Evolutionary conservation across 2,113 vertebrate genomes (phyloP).

Genomic region (Phalacrocorax aristotelis): DNA sequence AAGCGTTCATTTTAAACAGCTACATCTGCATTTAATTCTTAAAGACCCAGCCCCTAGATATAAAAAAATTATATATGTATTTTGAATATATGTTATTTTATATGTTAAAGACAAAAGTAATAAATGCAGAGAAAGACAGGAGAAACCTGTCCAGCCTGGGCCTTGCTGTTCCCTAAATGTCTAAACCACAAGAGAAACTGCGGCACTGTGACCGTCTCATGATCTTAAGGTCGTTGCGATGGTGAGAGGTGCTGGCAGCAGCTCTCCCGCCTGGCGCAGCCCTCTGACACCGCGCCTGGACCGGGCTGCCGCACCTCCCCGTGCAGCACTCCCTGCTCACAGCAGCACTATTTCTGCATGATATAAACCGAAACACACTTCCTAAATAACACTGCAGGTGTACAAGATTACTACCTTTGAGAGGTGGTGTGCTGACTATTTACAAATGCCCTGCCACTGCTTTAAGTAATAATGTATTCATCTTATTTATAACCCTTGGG

Average conservation of each 20-base stretch:
- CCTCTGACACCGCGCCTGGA: background rate
- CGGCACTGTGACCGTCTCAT: rapidly evolving
- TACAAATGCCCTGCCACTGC: background rate
- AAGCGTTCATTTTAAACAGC: background rate
- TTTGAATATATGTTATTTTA: background rate
- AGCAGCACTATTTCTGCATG: background rate
- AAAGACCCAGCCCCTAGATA: background rate
- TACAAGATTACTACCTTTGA: background rate
- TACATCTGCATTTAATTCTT: background rate
- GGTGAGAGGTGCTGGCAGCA: background rate
- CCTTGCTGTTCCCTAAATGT: background rate
- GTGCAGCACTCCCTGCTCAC: background rate
- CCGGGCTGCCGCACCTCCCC: background rate
- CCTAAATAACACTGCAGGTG: background rate
- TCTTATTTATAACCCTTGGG: background rate
- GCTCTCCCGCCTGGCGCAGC: background rate
- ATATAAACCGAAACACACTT: background rate
- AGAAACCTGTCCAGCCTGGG: background rate
- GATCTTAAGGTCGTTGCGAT: background rate
- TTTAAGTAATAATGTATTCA: background rate
- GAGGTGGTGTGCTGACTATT: background rate
- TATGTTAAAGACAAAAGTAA: background rate
- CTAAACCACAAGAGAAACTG: background rate
- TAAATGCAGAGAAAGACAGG: background rate
- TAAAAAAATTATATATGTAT: no score